Evolutionary conservation across 2,797 vertebrate genomes (phyloP).

Genomic region (Danio choprae): DNA sequence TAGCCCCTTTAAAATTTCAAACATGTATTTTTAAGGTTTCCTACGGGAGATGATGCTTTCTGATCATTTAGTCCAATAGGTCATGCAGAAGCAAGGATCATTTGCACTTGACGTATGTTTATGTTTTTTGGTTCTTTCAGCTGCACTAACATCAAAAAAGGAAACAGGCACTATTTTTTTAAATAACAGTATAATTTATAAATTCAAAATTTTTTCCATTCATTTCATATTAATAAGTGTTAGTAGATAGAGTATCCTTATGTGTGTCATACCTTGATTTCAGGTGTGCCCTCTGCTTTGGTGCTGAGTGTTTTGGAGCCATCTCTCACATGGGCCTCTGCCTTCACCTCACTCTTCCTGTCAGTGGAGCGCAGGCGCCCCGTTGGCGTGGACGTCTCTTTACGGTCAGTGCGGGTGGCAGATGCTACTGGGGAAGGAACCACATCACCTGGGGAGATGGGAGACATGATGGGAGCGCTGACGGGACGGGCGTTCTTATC

Average conservation of each 20-base stretch:
- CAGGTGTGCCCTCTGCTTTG: slow-evolving; percentile 73
- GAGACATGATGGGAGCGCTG: slow-evolving; percentile 88
- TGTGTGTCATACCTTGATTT: slow-evolving; percentile 80
- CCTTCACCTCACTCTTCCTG: slow-evolving; percentile 77
- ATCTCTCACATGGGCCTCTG: slow-evolving; percentile 73
- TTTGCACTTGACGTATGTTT: background rate
- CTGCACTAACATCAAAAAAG: background rate
- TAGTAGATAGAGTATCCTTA: background rate
- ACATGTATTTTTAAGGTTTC: background rate
- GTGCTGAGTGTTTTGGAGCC: slow-evolving; percentile 69
- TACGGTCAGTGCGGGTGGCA: slow-evolving; percentile 58
- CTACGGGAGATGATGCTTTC: no score
- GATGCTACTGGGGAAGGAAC: slow-evolving; percentile 61
- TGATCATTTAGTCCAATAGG: background rate
- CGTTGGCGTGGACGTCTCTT: slow-evolving; percentile 63
- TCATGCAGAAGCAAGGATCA: background rate
- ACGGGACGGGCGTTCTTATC: slow-evolving; percentile 90
- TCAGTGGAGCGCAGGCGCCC: slow-evolving; percentile 60
- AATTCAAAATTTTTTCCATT: background rate
- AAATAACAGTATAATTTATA: background rate
- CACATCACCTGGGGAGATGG: slow-evolving; percentile 70
- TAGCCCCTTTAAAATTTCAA: no score
- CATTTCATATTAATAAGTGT: background rate
- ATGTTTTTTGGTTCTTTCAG: background rate
- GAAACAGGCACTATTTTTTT: no score